These are phyloP conservation scores for Patella caerulea DNA, from an alignment of 2,888 invertebrate species.

Conservation along the genomic window DNA sequence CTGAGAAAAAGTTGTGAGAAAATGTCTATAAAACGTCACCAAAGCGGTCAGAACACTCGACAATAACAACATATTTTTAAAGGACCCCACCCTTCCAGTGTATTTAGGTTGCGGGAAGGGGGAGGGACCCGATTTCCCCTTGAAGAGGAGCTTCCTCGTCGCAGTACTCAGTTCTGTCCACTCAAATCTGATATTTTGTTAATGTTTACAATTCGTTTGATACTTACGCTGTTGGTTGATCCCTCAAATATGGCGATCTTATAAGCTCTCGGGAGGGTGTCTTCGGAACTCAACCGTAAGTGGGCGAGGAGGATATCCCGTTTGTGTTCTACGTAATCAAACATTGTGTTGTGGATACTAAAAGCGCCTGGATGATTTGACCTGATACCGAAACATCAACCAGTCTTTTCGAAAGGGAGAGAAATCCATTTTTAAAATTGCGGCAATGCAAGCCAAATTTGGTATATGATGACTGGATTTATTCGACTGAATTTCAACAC, in stretches of 20 bases:
- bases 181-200: no score
- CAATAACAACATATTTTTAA: not conserved
- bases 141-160: not conserved
- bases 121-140: constrained; percentile 4
- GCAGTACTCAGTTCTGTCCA: no score
- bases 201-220: no score
- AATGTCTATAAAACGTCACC: not conserved
- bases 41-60: not conserved
- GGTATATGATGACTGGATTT: no score
- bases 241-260: constrained; percentile 13
- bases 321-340: constrained; percentile 42
- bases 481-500: no score
- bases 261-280: constrained; percentile 43
- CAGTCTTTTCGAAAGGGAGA: not conserved
- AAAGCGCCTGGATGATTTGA: not conserved
- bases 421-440: no score
- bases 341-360: constrained; percentile 17
- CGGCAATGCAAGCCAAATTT: no score
- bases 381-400: not conserved
- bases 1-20: not conserved
- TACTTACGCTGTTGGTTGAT: not conserved
- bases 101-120: not conserved
- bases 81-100: not conserved
- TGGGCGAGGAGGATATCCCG: constrained; percentile 45
- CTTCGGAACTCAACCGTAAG: constrained; percentile 36